phyloP scores from a whole-genome alignment of 2,113 vertebrate genomes.

The Martes martes region DNA sequence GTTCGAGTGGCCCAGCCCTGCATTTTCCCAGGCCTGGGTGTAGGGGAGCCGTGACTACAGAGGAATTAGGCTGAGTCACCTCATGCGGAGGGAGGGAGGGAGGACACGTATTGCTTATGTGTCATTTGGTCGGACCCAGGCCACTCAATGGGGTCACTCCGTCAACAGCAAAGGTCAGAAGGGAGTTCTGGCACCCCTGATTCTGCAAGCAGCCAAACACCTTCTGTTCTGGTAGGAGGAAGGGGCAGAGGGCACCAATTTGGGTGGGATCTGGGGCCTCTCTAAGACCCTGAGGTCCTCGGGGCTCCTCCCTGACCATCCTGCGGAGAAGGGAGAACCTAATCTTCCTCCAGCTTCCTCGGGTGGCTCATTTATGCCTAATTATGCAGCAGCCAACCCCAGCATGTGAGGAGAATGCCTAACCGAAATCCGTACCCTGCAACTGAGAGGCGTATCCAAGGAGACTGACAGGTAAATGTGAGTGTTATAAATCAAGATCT shows the following conservation, averaged over 20 bases:
- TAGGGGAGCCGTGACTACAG: not conserved
- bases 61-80: not conserved
- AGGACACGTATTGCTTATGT: fast-evolving
- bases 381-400: not conserved
- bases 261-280: not conserved
- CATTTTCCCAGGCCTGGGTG: not conserved
- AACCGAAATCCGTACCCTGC: not conserved
- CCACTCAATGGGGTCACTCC: not conserved
- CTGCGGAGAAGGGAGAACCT: not conserved
- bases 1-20: too few relatives aligned
- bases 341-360: not conserved
- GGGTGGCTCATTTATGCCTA: not conserved
- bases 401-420: slow-evolving; percentile 42
- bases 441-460: slow-evolving; percentile 49
- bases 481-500: slow-evolving; percentile 37
- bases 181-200: not conserved
- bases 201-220: not conserved
- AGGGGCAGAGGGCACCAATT: too few relatives aligned
- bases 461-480: slow-evolving; percentile 54
- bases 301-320: not conserved
- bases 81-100: not conserved
- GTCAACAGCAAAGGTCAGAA: not conserved
- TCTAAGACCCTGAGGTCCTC: not conserved
- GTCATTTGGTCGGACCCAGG: fast-evolving
- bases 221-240: not conserved